Percentiles rank a stretch among this genome's conserved stretches.
These are phyloP conservation scores for Drymodes brunneopygia DNA, from an alignment of 2,113 vertebrate species.

Conservation along the genomic window DNA sequence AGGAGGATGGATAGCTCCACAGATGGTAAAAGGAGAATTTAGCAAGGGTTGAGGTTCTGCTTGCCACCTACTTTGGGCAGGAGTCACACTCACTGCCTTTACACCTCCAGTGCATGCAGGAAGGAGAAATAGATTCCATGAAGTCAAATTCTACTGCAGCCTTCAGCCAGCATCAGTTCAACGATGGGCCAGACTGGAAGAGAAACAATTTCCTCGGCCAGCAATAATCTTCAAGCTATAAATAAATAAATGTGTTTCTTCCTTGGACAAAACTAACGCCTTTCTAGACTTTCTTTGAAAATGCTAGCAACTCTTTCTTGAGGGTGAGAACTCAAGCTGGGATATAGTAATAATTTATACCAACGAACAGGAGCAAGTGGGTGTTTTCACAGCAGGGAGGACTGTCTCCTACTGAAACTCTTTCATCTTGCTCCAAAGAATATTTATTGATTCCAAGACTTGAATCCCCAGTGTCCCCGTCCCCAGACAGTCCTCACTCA, in stretches of 20 bases:
- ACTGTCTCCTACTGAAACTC: background rate
- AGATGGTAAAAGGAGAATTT: background rate
- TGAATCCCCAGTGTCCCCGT: background rate
- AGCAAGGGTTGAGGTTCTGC: background rate
- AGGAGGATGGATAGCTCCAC: background rate
- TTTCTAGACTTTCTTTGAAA: conserved; percentile 23
- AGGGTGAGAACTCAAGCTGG: background rate
- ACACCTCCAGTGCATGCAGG: background rate
- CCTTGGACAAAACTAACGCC: background rate
- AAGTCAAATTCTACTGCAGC: background rate
- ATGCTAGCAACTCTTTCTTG: background rate
- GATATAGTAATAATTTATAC: background rate
- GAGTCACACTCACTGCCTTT: background rate
- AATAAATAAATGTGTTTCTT: conserved; percentile 25
- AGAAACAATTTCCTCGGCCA: background rate
- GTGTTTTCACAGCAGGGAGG: background rate
- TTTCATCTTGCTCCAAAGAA: background rate
- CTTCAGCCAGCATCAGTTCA: background rate
- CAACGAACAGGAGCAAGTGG: background rate
- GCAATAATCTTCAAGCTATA: background rate
- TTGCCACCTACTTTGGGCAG: background rate
- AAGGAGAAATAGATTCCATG: background rate
- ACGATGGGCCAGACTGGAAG: background rate
- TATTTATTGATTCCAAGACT: background rate
- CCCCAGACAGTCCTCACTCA: background rate